Evolutionary conservation across 2,113 vertebrate genomes (phyloP).

Genomic region (Oriolus oriolus): DNA sequence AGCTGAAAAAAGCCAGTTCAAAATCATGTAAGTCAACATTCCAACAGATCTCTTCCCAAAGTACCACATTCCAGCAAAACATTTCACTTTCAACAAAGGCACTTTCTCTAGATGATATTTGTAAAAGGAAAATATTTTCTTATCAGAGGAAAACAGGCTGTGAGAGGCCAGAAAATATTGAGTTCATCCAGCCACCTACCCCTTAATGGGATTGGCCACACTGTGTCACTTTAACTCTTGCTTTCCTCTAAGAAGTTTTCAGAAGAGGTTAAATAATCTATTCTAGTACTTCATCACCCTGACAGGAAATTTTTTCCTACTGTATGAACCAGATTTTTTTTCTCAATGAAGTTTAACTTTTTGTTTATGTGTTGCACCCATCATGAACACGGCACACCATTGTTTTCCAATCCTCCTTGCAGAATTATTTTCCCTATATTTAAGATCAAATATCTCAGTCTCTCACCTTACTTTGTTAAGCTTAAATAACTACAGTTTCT

Average conservation of each 20-base stretch:
- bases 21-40: not conserved
- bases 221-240: not conserved
- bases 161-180: not conserved
- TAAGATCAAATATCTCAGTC: not conserved
- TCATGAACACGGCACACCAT: not conserved
- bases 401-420: not conserved
- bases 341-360: not conserved
- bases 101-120: not conserved
- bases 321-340: not conserved
- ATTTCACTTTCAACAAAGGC: not conserved
- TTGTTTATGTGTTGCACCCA: not conserved
- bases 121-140: not conserved
- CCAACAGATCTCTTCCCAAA: not conserved
- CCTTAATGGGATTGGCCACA: not conserved
- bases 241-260: not conserved
- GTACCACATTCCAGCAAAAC: not conserved
- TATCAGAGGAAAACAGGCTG: not conserved
- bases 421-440: not conserved
- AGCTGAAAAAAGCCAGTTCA: not conserved
- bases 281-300: not conserved
- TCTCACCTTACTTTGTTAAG: not conserved
- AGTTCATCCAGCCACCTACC: not conserved
- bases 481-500: not conserved
- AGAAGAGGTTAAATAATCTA: not conserved
- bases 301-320: not conserved